Conservation (phyloP, 2,797 vertebrate genomes). For the Hylomyscus alleni region DNA sequence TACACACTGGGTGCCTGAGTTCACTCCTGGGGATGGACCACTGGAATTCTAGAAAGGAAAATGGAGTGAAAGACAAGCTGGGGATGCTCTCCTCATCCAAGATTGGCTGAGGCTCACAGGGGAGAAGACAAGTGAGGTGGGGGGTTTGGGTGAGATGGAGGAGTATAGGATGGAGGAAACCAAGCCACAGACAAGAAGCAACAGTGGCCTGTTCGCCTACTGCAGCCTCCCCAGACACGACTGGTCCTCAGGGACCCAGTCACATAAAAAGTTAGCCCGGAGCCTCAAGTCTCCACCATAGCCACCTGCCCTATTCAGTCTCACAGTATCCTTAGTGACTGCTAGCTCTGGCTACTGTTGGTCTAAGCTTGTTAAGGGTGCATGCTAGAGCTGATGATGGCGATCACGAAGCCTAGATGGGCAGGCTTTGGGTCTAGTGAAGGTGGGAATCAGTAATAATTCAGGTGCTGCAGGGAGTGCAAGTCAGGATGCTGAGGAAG, state of each 20-base stretch:
- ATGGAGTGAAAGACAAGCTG: not conserved
- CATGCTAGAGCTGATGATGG: not conserved
- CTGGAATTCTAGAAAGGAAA: slow-evolving; percentile 14
- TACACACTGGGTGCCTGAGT: not conserved
- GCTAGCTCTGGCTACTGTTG: not conserved
- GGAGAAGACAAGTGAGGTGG: not conserved
- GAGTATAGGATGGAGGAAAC: not conserved
- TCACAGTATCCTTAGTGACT: not conserved
- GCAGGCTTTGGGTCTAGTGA: slow-evolving; percentile 18
- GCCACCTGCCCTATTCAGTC: not conserved
- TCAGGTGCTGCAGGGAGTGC: not conserved
- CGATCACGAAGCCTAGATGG: slow-evolving; percentile 40
- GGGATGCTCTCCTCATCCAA: not conserved
- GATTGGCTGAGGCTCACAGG: not conserved
- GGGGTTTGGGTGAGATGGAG: not conserved
- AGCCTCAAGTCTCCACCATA: not conserved
- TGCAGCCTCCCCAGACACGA: not conserved
- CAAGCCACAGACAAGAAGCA: not conserved
- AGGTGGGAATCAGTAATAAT: not conserved
- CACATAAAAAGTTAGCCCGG: not conserved
- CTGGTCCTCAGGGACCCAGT: not conserved
- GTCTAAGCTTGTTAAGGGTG: not conserved
- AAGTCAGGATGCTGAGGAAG: not conserved
- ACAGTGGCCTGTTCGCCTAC: not conserved
- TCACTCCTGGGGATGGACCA: not conserved